Percentiles rank a stretch among this genome's conserved stretches.
Evolutionary conservation across 2,113 vertebrate genomes (phyloP).

Genomic region (Anhinga rufa): DNA sequence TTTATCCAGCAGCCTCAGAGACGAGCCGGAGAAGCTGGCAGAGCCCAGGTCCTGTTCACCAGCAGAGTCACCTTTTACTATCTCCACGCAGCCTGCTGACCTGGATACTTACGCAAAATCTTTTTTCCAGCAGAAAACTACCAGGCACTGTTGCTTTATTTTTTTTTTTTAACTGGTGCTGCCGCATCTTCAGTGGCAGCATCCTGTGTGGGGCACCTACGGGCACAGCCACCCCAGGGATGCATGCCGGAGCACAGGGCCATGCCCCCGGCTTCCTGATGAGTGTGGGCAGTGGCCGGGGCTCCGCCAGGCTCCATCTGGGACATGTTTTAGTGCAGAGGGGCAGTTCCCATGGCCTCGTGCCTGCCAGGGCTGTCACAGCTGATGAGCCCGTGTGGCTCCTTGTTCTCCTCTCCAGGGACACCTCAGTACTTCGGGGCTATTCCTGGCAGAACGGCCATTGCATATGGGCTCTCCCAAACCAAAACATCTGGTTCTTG

Average conservation of each 20-base stretch:
- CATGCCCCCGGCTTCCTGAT: background rate
- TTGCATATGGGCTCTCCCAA: background rate
- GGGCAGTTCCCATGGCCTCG: background rate
- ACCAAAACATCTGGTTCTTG: background rate
- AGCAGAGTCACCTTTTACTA: background rate
- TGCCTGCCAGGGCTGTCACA: background rate
- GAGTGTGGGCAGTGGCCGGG: background rate
- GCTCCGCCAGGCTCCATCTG: background rate
- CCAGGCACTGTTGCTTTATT: background rate
- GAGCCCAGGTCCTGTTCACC: background rate
- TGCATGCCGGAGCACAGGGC: fast-evolving
- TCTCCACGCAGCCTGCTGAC: background rate
- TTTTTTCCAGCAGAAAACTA: background rate
- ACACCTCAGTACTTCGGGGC: background rate
- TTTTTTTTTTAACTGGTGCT: background rate
- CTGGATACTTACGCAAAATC: background rate
- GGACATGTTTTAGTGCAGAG: background rate
- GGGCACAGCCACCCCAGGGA: background rate
- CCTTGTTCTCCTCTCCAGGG: background rate
- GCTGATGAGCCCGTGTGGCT: background rate
- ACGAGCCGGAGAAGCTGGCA: background rate
- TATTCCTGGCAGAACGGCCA: background rate
- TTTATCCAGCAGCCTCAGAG: background rate
- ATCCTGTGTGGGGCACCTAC: no score
- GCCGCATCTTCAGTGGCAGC: background rate